Evolutionary conservation across 2,113 vertebrate species (phyloP).

Genomic region (Nesogale talazaci): DNA sequence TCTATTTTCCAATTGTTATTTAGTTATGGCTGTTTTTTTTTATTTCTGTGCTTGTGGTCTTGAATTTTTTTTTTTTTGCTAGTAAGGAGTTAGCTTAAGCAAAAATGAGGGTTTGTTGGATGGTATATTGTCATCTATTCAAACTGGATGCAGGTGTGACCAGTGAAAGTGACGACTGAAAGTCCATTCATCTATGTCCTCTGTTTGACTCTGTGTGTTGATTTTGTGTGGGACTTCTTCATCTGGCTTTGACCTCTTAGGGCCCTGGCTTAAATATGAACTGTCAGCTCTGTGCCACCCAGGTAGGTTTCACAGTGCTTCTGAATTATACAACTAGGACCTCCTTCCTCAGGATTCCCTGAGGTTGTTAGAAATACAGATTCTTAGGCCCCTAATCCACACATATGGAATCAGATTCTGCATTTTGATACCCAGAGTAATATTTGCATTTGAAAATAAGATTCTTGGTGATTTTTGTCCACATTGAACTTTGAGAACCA

Average conservation of each 20-base stretch:
- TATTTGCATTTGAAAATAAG: constrained; percentile 39
- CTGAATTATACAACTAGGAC: background rate
- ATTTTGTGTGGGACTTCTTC: background rate
- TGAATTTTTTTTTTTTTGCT: constrained; percentile 45
- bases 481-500: background rate
- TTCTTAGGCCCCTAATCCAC: no score
- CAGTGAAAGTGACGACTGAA: background rate
- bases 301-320: background rate
- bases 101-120: background rate
- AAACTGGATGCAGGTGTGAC: background rate
- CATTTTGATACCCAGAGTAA: background rate
- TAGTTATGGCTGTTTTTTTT: background rate
- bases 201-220: background rate
- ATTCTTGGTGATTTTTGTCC: background rate
- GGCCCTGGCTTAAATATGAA: background rate
- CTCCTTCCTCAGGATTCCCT: background rate
- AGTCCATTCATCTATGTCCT: rapidly evolving
- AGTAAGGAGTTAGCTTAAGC: constrained; percentile 78
- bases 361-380: background rate
- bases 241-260: background rate
- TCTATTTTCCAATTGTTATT: background rate
- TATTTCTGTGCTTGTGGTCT: constrained; percentile 33
- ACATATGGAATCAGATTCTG: constrained; percentile 10
- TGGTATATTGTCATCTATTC: background rate
- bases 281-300: background rate